Base-by-base conservation (phyloP, 2,888 invertebrate species). In the Phytoseiulus persimilis region DNA sequence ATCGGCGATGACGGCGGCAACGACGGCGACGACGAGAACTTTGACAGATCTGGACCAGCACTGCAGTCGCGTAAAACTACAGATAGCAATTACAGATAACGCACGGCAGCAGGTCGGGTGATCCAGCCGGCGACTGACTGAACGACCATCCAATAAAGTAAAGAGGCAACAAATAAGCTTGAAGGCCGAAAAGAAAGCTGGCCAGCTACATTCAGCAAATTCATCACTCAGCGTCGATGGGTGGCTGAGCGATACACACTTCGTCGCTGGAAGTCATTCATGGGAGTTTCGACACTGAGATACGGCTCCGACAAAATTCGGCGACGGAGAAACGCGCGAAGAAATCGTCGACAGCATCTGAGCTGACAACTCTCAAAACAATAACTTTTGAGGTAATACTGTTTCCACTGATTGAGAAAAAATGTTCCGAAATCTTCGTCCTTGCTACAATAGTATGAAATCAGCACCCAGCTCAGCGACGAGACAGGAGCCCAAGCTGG, bases 71-170 rank as follows among this genome's bases (percentile, higher is more conserved):
- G 46, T 46, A 18, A 65, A 65, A 65, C 65, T 65, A 14, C 28
- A 65, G 65, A 65, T 65, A 65, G 65, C 65, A 65, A 65, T 65
- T 65, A 65, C 65, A 65, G 65, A 65, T 65, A 65, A 65, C 65
- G 65, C 65, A 65, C 65, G 65, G 28, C 46, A 46, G 46, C 46
- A 14, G 46, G 46, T 46, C 46, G 46, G 14, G 5, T 28, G 65
- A 65, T 65, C 28, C 28, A 28, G 65, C 65, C 11, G 18, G 65
- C 65, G 23, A n/a, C n/a, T n/a, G n/a, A n/a, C n/a, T n/a, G n/a
- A 65, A 23, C 65, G 65, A 65, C 1, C 65, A 65, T 6, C 65
- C 65, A 65, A 65, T 65, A 65, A 65, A 65, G 18, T 65, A 65
- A 65, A 65, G 65, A 65, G 23, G 65, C 65, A 65, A 28, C 65